phyloP scores from a whole-genome alignment of 2,888 invertebrate genomes.

The Metallyticus violacea region DNA sequence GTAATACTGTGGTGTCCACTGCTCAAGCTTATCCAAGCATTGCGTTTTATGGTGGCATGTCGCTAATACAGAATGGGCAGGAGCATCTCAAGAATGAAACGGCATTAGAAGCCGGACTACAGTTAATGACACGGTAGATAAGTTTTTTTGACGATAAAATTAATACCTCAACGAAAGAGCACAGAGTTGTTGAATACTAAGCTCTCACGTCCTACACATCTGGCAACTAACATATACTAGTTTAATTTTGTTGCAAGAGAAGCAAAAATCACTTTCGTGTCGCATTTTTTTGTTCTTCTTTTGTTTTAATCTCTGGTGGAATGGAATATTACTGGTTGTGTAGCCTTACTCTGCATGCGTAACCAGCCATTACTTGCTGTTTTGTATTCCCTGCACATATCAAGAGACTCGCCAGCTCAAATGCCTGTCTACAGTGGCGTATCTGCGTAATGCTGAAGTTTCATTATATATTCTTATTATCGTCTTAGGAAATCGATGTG shows the following conservation, averaged over 20 bases:
- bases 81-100: not conserved
- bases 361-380: conserved; percentile 5
- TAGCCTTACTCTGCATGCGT: not conserved
- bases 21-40: not conserved
- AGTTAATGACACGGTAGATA: not conserved
- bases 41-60: not conserved
- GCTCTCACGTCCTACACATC: not conserved
- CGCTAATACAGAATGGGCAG: not conserved
- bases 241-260: not conserved
- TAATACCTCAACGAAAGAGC: not conserved
- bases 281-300: not conserved
- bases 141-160: not conserved
- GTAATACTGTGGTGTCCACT: not conserved
- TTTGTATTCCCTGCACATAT: conserved; percentile 3
- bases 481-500: too few relatives aligned
- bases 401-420: not conserved
- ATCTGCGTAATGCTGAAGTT: too few relatives aligned
- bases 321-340: not conserved
- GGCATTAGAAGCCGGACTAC: not conserved
- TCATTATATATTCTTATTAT: too few relatives aligned
- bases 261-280: conserved; percentile 1
- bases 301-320: not conserved
- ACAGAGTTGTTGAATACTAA: too few relatives aligned
- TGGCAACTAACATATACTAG: not conserved
- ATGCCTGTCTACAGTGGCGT: not conserved